Percentiles rank a stretch among this genome's conserved stretches.
These are phyloP conservation scores for Melikaiella ostensackeni DNA, from an alignment of 2,888 invertebrate genomes.

Conservation along the genomic window DNA sequence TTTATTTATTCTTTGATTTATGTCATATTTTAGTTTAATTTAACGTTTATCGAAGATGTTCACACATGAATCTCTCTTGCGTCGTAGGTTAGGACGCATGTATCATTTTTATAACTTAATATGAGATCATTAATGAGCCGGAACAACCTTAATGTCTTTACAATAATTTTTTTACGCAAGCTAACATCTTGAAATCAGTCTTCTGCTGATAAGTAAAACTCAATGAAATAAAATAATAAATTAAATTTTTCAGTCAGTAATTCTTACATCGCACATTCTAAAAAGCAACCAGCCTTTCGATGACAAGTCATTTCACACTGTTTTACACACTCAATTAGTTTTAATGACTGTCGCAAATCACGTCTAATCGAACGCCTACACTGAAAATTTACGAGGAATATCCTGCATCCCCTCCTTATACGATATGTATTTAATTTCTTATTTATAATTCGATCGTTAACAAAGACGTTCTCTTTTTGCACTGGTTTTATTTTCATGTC, in stretches of 20 bases:
- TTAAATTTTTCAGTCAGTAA: background rate
- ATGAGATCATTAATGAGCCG: background rate
- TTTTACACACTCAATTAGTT: background rate
- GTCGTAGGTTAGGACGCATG: too few relatives aligned
- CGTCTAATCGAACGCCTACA: conserved; percentile 17
- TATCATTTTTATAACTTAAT: background rate
- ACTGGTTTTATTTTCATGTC: conserved; percentile 7
- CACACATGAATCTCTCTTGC: too few relatives aligned
- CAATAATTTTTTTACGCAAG: background rate
- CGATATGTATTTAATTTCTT: conserved; percentile 54
- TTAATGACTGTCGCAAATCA: background rate
- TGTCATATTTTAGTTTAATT: too few relatives aligned
- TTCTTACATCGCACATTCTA: background rate
- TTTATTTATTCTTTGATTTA: too few relatives aligned
- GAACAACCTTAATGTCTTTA: background rate
- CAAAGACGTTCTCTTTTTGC: conserved; percentile 15
- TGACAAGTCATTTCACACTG: background rate
- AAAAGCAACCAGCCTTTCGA: background rate
- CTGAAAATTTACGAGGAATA: conserved; percentile 13
- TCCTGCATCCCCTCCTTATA: conserved; percentile 35
- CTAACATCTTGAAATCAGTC: background rate
- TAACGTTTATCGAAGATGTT: too few relatives aligned
- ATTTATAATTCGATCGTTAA: conserved; percentile 41
- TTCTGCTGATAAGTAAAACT: background rate
- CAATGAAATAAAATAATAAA: background rate